A percentile compares a stretch with the other conserved stretches of the same genome.
phyloP scores from a whole-genome alignment of 2,113 vertebrate genomes.

The Neodontobutis hainanensis region DNA sequence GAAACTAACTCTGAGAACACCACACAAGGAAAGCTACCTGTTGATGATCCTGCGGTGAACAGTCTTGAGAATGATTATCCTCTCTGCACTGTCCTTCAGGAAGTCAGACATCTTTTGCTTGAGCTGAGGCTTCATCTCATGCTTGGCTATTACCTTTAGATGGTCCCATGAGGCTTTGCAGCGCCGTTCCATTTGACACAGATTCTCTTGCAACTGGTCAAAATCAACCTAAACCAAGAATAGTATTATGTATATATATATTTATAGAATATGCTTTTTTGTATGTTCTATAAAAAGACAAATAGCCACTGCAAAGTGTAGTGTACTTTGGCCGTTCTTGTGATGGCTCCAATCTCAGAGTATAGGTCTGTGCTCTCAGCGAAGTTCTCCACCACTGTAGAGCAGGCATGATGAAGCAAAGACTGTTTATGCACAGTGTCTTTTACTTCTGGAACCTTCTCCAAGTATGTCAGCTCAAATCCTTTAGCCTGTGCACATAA shows the following conservation, averaged over 20 bases:
- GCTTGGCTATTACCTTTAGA: constrained; percentile 95
- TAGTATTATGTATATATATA: too few relatives aligned
- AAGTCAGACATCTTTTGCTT: constrained; percentile 98
- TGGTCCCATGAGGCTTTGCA: constrained; percentile 99
- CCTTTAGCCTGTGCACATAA: constrained; percentile 87
- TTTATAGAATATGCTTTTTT: too few relatives aligned
- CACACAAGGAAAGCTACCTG: constrained; percentile 70
- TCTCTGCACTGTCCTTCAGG: constrained; percentile 93
- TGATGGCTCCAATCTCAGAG: constrained; percentile 94
- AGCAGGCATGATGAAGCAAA: constrained; percentile 91
- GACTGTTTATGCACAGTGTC: constrained; percentile 98
- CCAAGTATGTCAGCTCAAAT: constrained; percentile 96
- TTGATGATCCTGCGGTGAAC: constrained; percentile 96
- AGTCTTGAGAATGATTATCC: constrained; percentile 96
- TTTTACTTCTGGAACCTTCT: constrained; percentile 98
- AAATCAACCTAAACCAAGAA: constrained; percentile 87
- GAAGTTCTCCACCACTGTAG: constrained; percentile 93
- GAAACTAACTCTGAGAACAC: neutral
- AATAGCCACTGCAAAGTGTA: neutral
- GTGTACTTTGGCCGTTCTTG: constrained; percentile 92
- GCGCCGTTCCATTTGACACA: constrained; percentile 92
- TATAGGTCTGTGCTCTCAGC: constrained; percentile 95
- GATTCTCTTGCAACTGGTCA: constrained; percentile 94
- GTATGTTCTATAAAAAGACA: neutral
- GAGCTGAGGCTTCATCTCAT: constrained; percentile 93